Conservation (phyloP, 2,797 vertebrate species). For the Acanthurus lineatus region DNA sequence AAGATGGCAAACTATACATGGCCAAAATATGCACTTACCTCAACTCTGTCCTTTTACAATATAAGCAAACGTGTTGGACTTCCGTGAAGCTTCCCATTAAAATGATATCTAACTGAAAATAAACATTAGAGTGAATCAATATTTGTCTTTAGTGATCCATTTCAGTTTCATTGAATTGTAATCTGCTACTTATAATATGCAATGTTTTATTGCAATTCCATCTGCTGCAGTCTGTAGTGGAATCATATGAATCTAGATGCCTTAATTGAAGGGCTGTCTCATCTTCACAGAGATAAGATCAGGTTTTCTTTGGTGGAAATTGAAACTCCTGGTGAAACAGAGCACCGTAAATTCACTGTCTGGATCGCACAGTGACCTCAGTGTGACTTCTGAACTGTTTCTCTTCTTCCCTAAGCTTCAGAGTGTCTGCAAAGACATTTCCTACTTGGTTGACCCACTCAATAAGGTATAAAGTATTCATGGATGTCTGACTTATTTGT, state of each 20-base stretch:
- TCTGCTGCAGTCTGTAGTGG: neutral
- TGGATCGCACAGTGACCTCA: conserved; percentile 6
- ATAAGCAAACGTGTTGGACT: conserved; percentile 8
- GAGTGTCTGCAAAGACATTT: conserved; percentile 89
- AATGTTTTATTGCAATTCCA: neutral
- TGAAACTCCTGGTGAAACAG: conserved; percentile 13
- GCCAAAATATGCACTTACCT: conserved; percentile 18
- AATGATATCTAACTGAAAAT: neutral
- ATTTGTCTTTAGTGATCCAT: neutral
- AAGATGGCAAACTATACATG: conserved; percentile 20
- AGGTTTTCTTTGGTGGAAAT: neutral
- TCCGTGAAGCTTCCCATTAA: neutral
- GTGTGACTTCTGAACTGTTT: conserved; percentile 68
- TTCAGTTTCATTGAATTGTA: neutral
- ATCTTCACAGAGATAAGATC: neutral
- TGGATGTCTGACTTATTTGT: conserved; percentile 28
- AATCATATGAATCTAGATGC: conserved; percentile 1
- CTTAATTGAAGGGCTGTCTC: neutral
- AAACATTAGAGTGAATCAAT: neutral
- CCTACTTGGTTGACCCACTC: conserved; percentile 87
- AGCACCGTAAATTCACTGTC: conserved; percentile 5
- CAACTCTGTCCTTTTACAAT: neutral
- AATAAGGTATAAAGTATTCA: conserved; percentile 83
- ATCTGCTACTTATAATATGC: neutral
- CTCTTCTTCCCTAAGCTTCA: conserved; percentile 84